These are phyloP conservation scores for Polydesmus complanatus DNA, from an alignment of 2,888 invertebrate genomes.

Conservation along the genomic window DNA sequence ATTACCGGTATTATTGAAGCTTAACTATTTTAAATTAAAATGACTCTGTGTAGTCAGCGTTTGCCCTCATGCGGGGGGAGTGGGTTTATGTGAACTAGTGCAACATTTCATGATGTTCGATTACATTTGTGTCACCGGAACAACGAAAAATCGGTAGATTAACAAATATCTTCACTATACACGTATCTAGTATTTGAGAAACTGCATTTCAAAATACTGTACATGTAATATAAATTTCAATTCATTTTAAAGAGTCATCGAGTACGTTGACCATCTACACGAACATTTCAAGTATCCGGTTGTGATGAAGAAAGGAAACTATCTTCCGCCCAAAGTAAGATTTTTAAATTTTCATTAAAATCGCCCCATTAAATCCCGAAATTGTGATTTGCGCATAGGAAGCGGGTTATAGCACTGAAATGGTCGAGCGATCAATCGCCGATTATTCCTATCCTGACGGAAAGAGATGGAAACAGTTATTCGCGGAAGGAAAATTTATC, in stretches of 20 bases:
- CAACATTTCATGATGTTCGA: slow-evolving; percentile 86
- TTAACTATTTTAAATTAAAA: neutral
- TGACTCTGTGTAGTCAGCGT: slow-evolving; percentile 60
- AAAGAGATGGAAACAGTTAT: slow-evolving; percentile 50
- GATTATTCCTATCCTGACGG: slow-evolving; percentile 64
- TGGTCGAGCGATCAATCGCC: slow-evolving; percentile 50
- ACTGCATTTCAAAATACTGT: too few species aligned
- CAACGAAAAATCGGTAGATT: slow-evolving; percentile 44
- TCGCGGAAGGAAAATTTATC: slow-evolving; percentile 2
- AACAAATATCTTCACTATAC: too few species aligned
- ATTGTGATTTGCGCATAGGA: neutral
- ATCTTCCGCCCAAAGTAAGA: slow-evolving; percentile 56
- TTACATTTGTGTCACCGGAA: slow-evolving; percentile 54
- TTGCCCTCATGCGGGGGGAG: slow-evolving; percentile 89
- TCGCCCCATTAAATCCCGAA: neutral
- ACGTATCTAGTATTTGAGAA: too few species aligned
- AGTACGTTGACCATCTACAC: slow-evolving; percentile 80
- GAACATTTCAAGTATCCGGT: slow-evolving; percentile 71
- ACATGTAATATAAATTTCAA: too few species aligned
- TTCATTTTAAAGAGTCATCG: slow-evolving; percentile 41
- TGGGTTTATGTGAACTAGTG: slow-evolving; percentile 85
- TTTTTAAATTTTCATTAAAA: neutral
- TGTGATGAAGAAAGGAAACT: slow-evolving; percentile 51
- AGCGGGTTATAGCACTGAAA: slow-evolving; percentile 67
- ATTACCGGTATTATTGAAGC: neutral